Conservation (phyloP, 2,888 invertebrate genomes). For the Charanyca ferruginea region DNA sequence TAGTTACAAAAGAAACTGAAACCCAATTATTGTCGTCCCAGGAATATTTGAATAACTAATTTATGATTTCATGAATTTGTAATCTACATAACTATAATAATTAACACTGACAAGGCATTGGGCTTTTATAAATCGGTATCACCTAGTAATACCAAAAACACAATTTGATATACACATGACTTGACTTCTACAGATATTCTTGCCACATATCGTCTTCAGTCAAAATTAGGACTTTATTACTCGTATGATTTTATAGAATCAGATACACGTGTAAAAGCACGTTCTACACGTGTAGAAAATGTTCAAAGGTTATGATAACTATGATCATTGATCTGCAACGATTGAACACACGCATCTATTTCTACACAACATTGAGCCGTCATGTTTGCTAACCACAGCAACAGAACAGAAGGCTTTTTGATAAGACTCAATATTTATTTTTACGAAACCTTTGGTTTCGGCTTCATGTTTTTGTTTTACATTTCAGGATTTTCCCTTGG, state of each 20-base stretch:
- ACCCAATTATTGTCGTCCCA: not conserved
- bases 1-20: slow-evolving; percentile 10
- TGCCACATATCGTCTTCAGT: not conserved
- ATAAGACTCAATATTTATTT: slow-evolving; percentile 50
- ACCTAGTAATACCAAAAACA: too few species aligned
- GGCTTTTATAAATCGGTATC: too few species aligned
- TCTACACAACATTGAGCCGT: slow-evolving; percentile 19
- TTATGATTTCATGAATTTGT: not conserved
- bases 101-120: too few species aligned
- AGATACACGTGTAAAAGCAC: not conserved
- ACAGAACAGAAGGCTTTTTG: slow-evolving; percentile 45
- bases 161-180: too few species aligned
- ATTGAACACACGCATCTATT: slow-evolving; percentile 47
- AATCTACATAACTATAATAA: too few species aligned
- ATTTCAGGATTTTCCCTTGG: slow-evolving; percentile 28
- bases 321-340: slow-evolving; percentile 57
- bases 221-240: not conserved
- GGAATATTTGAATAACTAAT: slow-evolving; percentile 19
- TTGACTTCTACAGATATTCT: not conserved
- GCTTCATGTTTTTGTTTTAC: slow-evolving; percentile 38
- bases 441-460: slow-evolving; percentile 33
- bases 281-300: not conserved
- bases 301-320: slow-evolving; percentile 18
- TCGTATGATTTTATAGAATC: not conserved
- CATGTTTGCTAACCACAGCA: slow-evolving; percentile 45